phyloP scores from a whole-genome alignment of 2,888 invertebrate species.

The Schizotus pectinicornis region DNA sequence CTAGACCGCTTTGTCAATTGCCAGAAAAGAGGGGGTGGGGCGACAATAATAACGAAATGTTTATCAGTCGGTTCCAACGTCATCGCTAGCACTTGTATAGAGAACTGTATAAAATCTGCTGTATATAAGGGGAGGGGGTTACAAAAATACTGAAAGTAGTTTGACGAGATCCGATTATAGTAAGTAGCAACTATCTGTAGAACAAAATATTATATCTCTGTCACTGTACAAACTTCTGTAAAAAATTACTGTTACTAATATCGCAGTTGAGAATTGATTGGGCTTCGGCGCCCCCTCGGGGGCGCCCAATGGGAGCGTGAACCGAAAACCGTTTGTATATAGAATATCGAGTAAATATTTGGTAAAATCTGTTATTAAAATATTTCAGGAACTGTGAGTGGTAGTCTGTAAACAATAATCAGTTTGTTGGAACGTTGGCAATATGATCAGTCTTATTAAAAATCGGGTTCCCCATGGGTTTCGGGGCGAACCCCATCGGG shows the following conservation, averaged over 20 bases:
- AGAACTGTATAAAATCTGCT: slow-evolving; percentile 30
- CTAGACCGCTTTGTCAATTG: slow-evolving; percentile 52
- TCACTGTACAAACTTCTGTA: slow-evolving; percentile 57
- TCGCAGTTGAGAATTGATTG: slow-evolving; percentile 48
- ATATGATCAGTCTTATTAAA: slow-evolving; percentile 59
- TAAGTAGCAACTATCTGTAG: slow-evolving; percentile 37
- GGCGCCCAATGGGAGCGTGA: slow-evolving; percentile 30
- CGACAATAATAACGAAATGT: slow-evolving; percentile 35
- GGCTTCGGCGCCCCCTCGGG: not conserved
- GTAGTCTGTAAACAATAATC: slow-evolving; percentile 33
- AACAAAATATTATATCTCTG: slow-evolving; percentile 47
- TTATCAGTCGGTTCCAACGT: slow-evolving; percentile 52
- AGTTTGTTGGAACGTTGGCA: slow-evolving; percentile 52
- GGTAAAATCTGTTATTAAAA: slow-evolving; percentile 59
- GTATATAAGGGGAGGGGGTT: slow-evolving; percentile 33
- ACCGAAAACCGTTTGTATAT: slow-evolving; percentile 54
- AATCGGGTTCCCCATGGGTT: slow-evolving; percentile 39
- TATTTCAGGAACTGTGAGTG: slow-evolving; percentile 58
- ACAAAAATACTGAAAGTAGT: slow-evolving; percentile 46
- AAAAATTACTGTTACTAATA: slow-evolving; percentile 56
- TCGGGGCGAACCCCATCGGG: slow-evolving; percentile 42
- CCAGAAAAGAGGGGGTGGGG: slow-evolving; percentile 37
- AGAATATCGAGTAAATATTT: slow-evolving; percentile 50
- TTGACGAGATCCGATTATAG: not conserved
- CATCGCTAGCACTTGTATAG: slow-evolving; percentile 32